Conservation (phyloP, 2,113 vertebrate genomes). For the Oriolus oriolus region DNA sequence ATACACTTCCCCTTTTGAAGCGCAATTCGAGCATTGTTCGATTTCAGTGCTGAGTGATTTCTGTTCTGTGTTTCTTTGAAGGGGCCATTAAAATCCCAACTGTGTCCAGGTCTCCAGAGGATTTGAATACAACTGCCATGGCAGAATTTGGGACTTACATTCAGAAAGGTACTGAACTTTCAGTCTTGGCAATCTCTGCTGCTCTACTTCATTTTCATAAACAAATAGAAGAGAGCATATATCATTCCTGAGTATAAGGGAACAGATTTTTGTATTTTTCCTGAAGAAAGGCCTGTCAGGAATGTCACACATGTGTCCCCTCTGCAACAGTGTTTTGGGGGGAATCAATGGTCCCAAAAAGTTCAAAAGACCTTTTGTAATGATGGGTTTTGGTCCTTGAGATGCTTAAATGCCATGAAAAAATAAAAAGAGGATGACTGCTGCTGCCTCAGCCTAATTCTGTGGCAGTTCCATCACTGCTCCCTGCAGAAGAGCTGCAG, state of each 20-base stretch:
- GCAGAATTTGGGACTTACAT: slow-evolving; percentile 80
- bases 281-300: background rate
- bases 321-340: background rate
- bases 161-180: slow-evolving; percentile 72
- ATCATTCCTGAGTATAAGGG: background rate
- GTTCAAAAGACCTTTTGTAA: background rate
- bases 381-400: background rate
- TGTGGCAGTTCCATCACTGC: background rate
- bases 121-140: slow-evolving; percentile 82
- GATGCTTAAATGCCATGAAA: background rate
- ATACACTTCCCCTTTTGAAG: background rate
- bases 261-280: background rate
- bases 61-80: slow-evolving; percentile 30
- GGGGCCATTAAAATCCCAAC: slow-evolving; percentile 88
- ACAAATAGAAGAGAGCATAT: background rate
- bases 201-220: background rate
- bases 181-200: background rate
- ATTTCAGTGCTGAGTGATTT: background rate
- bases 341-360: background rate
- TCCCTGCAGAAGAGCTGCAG: background rate
- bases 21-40: background rate
- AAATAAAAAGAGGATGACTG: background rate
- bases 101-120: slow-evolving; percentile 72
- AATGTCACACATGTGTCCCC: fast-evolving
- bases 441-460: background rate